A percentile compares a stretch with the other conserved stretches of the same genome.
Evolutionary conservation across 2,888 invertebrate species (phyloP).

Genomic region (Xylota segnis): DNA sequence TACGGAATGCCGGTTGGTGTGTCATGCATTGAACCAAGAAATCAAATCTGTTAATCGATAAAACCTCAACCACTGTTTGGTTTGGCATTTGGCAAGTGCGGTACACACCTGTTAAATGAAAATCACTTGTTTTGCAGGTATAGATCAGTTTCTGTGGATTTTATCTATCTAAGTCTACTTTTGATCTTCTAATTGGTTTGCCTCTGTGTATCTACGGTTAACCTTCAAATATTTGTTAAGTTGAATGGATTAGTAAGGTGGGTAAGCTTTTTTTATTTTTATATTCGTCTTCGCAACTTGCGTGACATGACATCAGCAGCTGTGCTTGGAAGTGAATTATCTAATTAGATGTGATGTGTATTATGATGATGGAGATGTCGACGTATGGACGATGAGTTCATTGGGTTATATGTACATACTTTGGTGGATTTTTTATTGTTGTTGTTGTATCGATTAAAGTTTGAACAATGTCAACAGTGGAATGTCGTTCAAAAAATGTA

Average conservation of each 20-base stretch:
- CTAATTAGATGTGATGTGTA: constrained; percentile 45
- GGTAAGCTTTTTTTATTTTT: constrained; percentile 39
- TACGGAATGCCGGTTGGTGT: constrained; percentile 49
- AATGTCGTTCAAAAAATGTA: constrained; percentile 6
- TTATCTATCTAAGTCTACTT: not conserved
- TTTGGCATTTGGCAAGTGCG: constrained; percentile 18
- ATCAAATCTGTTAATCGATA: constrained; percentile 56
- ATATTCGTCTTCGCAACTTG: constrained; percentile 40
- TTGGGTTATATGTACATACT: constrained; percentile 22
- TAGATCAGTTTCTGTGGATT: constrained; percentile 3
- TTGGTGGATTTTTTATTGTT: not conserved
- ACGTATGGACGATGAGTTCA: constrained; percentile 64
- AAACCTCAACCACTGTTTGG: constrained; percentile 41
- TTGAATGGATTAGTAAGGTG: constrained; percentile 57
- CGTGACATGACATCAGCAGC: constrained; percentile 71
- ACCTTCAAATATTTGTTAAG: constrained; percentile 58
- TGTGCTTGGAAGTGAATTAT: constrained; percentile 49
- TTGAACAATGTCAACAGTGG: constrained; percentile 5
- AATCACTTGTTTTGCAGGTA: constrained; percentile 29
- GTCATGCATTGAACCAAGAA: constrained; percentile 33
- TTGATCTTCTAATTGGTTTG: constrained; percentile 6
- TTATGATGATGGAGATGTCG: not conserved
- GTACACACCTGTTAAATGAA: constrained; percentile 5
- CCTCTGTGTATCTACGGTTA: constrained; percentile 17
- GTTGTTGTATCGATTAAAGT: not conserved